phyloP scores from a whole-genome alignment of 2,113 vertebrate species.

The Mesitornis unicolor region DNA sequence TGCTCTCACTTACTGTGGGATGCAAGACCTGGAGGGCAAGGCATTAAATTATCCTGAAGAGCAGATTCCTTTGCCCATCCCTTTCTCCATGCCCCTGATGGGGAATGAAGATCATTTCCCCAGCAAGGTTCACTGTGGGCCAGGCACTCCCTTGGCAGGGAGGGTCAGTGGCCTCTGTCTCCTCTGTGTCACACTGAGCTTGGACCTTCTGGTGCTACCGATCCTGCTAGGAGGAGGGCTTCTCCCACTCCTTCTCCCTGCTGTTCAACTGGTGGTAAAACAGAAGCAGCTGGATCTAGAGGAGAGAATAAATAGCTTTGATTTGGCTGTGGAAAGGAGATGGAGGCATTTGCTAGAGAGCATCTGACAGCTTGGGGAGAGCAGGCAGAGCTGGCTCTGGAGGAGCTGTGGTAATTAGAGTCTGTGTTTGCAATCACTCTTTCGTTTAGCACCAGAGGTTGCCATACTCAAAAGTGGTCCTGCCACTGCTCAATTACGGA shows the following conservation, averaged over 20 bases:
- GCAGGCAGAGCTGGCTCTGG: conserved; percentile 41
- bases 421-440: conserved; percentile 35
- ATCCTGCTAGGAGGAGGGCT: not conserved
- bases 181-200: rapidly evolving
- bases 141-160: not conserved
- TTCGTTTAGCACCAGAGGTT: conserved; percentile 54
- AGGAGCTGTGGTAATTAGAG: conserved; percentile 55
- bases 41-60: not conserved
- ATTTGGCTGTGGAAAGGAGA: not conserved
- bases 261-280: not conserved
- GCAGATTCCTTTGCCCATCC: not conserved
- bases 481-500: conserved; percentile 17
- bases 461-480: conserved; percentile 49
- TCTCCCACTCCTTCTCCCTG: not conserved
- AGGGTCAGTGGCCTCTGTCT: not conserved
- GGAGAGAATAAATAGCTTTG: not conserved
- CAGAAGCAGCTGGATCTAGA: not conserved
- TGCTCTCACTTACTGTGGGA: not conserved
- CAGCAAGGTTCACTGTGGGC: rapidly evolving
- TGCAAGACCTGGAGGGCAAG: not conserved
- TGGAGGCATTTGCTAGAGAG: conserved; percentile 50
- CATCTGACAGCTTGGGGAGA: conserved; percentile 43
- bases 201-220: not conserved
- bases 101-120: not conserved
- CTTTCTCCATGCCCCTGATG: not conserved